Evolutionary conservation across 2,113 vertebrate genomes (phyloP).

Genomic region (mouse (Mus musculus)): GRCm39 chrX:40344001-40344500

Average conservation of each 20-base stretch:
- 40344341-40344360: conserved; percentile 71
- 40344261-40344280: conserved; percentile 48
- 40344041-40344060: conserved; percentile 48
- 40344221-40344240: conserved; percentile 33
- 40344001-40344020: conserved; percentile 1
- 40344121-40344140: not conserved
- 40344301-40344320: conserved; percentile 54
- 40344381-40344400: conserved; percentile 78
- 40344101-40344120: conserved; percentile 16
- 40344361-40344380: conserved; percentile 73
- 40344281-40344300: conserved; percentile 31
- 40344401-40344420: conserved; percentile 74
- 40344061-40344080: not conserved
- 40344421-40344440: conserved; percentile 76
- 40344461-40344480: conserved; percentile 74
- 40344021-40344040: not conserved
- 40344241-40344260: conserved; percentile 38
- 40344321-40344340: not conserved
- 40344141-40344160: conserved; percentile 58
- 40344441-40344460: conserved; percentile 74
- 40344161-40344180: conserved; percentile 38
- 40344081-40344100: not conserved
- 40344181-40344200: conserved; percentile 42
- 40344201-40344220: conserved; percentile 28
- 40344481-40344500: conserved; percentile 59